Base-by-base conservation (phyloP, 2,888 invertebrate species). In the Meghimatium bilineatum region DNA sequence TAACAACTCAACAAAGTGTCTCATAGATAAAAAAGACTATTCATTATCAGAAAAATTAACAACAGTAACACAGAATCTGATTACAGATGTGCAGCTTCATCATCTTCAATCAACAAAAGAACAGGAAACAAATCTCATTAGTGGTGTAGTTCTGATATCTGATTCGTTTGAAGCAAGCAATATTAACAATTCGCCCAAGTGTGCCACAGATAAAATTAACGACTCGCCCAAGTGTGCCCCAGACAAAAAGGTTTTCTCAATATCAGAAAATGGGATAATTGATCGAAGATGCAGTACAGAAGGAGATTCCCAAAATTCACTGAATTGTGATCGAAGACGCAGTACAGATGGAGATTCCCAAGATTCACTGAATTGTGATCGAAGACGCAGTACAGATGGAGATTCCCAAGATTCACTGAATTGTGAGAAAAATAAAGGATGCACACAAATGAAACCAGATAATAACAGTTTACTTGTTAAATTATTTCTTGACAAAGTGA, bases 401-500 rank as follows among this genome's bases (percentile, higher is more conserved):
- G 29, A n/a, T 44, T 29, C 49, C 44, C 20, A 74, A 29, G 2
- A 12, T 52, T 52, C 74, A 52, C 20, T 6, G 6, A 20, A 52
- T 74, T 1, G 29, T 52, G 32, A 49, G 10, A 49, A 49, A 71
- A 38, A 6, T 12, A 26, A 34, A 20, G 32, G 10, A 71, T 0
- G 29, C 44, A 17, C 1, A 17, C 49, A 49, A 2, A 49, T 5
- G 8, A 49, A 74, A 49, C 49, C 44, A 32, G 52, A 74, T 56
- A 52, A 74, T 32, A 32, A 29, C 3, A 12, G 44, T 44, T 74
- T 20, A 29, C 52, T n/a, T 44, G 78, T 78, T 29, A 66, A 67
- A 63, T 38, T 29, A 26, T 63, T 67, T 49, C 78, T 78, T 10
- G 66, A 78, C 32, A 78, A 78, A 34, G 66, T 63, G 6, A 66